Base-by-base conservation (phyloP, 2,888 invertebrate species). In the Cataglyphis altisquamis region DNA sequence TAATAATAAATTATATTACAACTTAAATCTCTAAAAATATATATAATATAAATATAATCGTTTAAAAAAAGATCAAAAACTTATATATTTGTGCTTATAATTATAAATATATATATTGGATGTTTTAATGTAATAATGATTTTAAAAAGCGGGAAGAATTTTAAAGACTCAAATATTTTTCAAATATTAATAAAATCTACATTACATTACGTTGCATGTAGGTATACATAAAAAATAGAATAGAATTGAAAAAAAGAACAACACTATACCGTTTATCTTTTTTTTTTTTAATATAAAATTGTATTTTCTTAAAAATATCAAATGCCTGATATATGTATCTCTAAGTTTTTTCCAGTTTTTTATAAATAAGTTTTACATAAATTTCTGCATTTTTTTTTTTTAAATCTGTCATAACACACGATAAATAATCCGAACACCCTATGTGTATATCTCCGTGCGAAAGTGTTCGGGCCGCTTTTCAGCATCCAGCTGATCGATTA, bases 401-500 rank as follows among this genome's bases (percentile, higher is more conserved):
- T 12, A 25, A 67, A 52, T n/a, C 0, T 18, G 32, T 62, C 60
- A 32, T 57, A 68, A 70, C 12, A 39, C 3, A 15, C 39, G 25
- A 48, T 18, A n/a, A 29, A 12, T 12, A 32, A 78, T 45, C 57
- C 41, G 45, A 60, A 70, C 68, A 70, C 41, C 32, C 57, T 15
- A 10, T 66, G 83, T 85, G 74, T 81, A 85, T 84, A 77, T 81
- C 82, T 12, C 62, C 72, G 87, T 68, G 88, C 84, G 86, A 88
- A 89, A 90, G 91, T 90, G 88, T 86, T 88, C 68, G 81, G 74
- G 67, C 85, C 84, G 88, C 91, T 90, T 89, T 88, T 91, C 90
- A 89, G 66, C 90, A 85, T 88, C 84, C 85, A 70, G 63, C 85
- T 90, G 90, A 90, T 90, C 91, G 91, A 90, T 90, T 88, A 90